Evolutionary conservation across 2,888 invertebrate genomes (phyloP), one percentile per base, ranked within the genome.

Genomic region (Cephalotes varians): DNA sequence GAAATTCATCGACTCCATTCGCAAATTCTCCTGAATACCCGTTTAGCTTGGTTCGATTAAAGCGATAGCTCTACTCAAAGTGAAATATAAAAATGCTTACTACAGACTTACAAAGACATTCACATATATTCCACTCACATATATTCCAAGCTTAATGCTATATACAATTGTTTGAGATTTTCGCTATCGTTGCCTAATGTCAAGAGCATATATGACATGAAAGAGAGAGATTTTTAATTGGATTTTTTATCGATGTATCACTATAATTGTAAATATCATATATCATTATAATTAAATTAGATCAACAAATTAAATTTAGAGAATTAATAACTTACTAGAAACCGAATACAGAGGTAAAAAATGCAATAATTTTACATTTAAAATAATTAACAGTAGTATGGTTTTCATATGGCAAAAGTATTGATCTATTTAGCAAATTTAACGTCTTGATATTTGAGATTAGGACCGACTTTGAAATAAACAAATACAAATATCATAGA

Each of bases 1-100:
- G 65, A 76, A 76, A 65, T 76, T 76, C 65, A 76, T 76, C 76
- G 65, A 76, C 51, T 64, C 10, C 9, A 28, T 28, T 51, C n/a
- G 28, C 21, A 76, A 64, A 76, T 51, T 51, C 40, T 28, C 65
- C 49, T 37, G 18, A 62, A 76, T 64, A 37, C 34, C 9, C 9
- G 28, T 58, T 72, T 72, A 15, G 18, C 40, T 65, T 51, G 40
- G 40, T 76, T 76, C 76, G 51, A 76, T 76, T 65, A 76, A 74
- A 76, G 40, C 40, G 40, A 40, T 6, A 44, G 44, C 10, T 65
- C 51, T 18, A 65, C 65, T 76, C 65, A 76, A 76, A 76, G 40
- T 40, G 28, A 76, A 65, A 76, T 65, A 76, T 65, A 34, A 37
- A 28, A 65, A 54, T 76, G n/a, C 49, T 34, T 37, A n/a, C 12